Base-by-base conservation (phyloP, 2,888 invertebrate species). In the Stenchaetothrips biformis region DNA sequence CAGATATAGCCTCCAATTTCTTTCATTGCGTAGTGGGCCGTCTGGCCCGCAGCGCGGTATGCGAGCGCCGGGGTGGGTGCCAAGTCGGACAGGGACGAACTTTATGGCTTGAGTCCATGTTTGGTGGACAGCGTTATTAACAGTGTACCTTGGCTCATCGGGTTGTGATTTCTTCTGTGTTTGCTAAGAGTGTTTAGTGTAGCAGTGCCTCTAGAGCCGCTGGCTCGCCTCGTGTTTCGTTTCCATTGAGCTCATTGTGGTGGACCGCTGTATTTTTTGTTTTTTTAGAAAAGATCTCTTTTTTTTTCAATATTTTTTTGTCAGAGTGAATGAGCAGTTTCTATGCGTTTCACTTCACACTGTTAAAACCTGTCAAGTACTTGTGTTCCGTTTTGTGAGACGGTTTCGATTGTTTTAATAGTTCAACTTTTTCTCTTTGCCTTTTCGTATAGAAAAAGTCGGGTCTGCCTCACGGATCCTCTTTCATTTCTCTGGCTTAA, bases 221-320 rank as follows among this genome's bases (percentile, higher is more conserved):
- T 53, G 59, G 18, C 59, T 59, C 16, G 59, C 13, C 59, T 59
- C 59, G 59, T 16, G 67, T 74, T 74, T 74, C 25, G 67, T 74
- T 74, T 7, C 67, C 11, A 25, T 74, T 25, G 47, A 78, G 21
- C 78, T 37, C 49, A 13, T 37, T 74, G 67, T 74, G 67, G 67
- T 74, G 67, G 67, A 74, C 67, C 67, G 25, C 21, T 21, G 67
- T 21, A 21, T 74, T 53, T 59, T 6, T 59, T 18, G 4, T 78
- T 37, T 78, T 27, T 48, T 27, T n/a, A 27, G 16, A 78, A 78
- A 27, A 37, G 7, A 77, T 6, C 77, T 47, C 37, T 37, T n/a
- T 79, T n/a, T 79, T 79, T 47, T 49, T 7, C 27, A 49, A n/a
- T 21, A 7, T 79, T 79, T 79, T 79, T 49, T 49, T 79, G 49